phyloP scores from a whole-genome alignment of 2,797 vertebrate genomes.

The Mycteria americana region DNA sequence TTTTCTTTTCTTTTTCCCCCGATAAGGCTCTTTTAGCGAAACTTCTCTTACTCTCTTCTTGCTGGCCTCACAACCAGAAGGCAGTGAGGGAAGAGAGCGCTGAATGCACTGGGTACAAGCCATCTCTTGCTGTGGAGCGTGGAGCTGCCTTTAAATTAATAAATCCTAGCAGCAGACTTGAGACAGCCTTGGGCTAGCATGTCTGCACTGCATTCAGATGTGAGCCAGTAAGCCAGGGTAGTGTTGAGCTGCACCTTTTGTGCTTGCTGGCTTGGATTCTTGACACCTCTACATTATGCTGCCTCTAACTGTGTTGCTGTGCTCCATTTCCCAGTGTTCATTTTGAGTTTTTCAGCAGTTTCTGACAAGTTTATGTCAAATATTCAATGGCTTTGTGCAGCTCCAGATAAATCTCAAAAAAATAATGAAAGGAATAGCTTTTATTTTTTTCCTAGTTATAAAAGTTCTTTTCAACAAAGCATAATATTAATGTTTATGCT shows the following conservation, averaged over 20 bases:
- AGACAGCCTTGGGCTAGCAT: background rate
- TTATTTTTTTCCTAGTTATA: background rate
- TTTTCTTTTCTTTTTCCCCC: background rate
- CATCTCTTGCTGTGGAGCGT: background rate
- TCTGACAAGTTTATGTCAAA: background rate
- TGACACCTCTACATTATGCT: background rate
- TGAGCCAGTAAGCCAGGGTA: background rate
- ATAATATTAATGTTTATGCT: background rate
- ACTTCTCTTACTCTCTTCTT: background rate
- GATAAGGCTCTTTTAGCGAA: accelerated
- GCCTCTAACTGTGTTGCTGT: background rate
- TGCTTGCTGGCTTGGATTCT: background rate
- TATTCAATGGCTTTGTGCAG: background rate
- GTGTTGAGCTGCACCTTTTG: background rate
- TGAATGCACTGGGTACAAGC: background rate
- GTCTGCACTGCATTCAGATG: background rate
- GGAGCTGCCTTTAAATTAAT: background rate
- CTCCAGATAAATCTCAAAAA: background rate
- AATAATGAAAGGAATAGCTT: background rate
- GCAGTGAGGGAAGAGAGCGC: background rate
- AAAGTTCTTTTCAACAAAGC: background rate
- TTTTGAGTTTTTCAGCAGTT: background rate
- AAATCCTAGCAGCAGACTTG: background rate
- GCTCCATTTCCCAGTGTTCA: background rate
- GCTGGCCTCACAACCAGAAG: background rate